phyloP scores from a whole-genome alignment of 2,888 invertebrate genomes.

The Clitarchus hookeri region DNA sequence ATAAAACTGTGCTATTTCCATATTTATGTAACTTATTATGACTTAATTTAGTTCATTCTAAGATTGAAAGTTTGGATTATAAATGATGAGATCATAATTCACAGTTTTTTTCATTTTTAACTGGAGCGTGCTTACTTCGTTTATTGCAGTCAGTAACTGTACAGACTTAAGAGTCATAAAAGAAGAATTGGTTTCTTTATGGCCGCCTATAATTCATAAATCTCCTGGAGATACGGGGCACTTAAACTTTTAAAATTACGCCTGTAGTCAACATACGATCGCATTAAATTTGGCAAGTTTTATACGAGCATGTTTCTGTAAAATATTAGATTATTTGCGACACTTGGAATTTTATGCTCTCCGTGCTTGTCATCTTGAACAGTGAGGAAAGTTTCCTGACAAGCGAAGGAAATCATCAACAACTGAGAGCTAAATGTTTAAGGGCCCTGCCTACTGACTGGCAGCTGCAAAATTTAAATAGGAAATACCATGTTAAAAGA shows the following conservation, averaged over 20 bases:
- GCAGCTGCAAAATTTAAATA: too few relatives aligned
- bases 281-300: not conserved
- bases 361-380: not conserved
- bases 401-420: not conserved
- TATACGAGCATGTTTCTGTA: constrained; percentile 1
- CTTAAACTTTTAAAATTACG: constrained; percentile 3
- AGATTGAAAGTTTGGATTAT: not conserved
- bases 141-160: not conserved
- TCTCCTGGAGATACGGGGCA: not conserved
- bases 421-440: not conserved
- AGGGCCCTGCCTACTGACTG: too few relatives aligned
- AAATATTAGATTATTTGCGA: not conserved
- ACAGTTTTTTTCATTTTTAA: not conserved
- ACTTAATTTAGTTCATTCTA: too few relatives aligned
- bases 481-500: too few relatives aligned
- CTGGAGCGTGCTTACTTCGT: not conserved
- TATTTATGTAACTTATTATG: too few relatives aligned
- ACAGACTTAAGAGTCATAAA: not conserved
- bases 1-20: too few relatives aligned
- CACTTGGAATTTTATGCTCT: not conserved
- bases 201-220: not conserved
- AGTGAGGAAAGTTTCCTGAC: not conserved
- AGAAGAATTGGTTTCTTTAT: constrained; percentile 6
- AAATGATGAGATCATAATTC: not conserved
- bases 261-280: not conserved